These are phyloP conservation scores for Apodemus speciosus DNA, from an alignment of 2,113 vertebrate genomes.

Conservation along the genomic window DNA sequence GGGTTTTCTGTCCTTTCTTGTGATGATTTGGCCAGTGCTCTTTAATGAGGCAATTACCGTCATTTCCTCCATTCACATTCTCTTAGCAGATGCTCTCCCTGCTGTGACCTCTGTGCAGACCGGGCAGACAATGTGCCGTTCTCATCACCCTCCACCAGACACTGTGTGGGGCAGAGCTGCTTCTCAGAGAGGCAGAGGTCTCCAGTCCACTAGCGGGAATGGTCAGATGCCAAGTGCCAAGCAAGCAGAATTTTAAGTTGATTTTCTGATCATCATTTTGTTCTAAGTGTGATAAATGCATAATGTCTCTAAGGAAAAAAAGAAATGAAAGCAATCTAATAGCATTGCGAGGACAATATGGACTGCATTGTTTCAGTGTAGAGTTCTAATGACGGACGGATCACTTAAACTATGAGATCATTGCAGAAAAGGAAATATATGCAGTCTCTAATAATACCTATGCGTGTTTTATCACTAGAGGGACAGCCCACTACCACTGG, in stretches of 20 bases:
- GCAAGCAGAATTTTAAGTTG: constrained; percentile 57
- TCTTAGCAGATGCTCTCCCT: constrained; percentile 81
- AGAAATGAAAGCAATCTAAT: not conserved
- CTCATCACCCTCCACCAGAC: constrained; percentile 75
- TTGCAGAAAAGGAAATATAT: constrained; percentile 26
- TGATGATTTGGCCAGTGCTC: constrained; percentile 77
- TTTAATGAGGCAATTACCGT: constrained; percentile 82
- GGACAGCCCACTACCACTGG: not conserved
- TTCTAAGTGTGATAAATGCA: constrained; percentile 12
- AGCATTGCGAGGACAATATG: not conserved
- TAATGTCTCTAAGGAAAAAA: not conserved
- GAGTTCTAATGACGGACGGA: not conserved
- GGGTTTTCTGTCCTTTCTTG: constrained; percentile 71
- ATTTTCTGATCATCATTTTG: constrained; percentile 62
- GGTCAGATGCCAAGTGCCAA: constrained; percentile 58
- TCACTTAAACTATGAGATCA: constrained; percentile 11
- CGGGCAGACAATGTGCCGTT: constrained; percentile 75
- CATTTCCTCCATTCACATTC: constrained; percentile 78
- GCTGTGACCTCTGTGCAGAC: constrained; percentile 77
- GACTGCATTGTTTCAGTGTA: not conserved
- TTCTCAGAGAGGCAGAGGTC: constrained; percentile 64
- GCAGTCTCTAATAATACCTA: constrained; percentile 25
- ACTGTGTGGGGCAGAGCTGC: constrained; percentile 63
- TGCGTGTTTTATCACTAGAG: not conserved
- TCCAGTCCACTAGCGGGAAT: constrained; percentile 52